phyloP scores from a whole-genome alignment of 37 sponge, comb jelly and placozoan genomes.

The Oopsacas minuta region DNA sequence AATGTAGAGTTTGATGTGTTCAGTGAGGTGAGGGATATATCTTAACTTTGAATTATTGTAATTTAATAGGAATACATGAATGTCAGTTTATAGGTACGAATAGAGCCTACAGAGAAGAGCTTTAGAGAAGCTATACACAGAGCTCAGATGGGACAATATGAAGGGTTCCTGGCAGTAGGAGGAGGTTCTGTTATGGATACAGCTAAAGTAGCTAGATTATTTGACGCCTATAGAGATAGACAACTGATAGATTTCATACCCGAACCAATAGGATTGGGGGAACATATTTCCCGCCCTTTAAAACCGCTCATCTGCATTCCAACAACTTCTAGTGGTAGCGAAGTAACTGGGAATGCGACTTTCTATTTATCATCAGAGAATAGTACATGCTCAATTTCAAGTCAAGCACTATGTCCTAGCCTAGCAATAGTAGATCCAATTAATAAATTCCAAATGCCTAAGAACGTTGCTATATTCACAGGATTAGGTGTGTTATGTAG shows the following conservation, averaged over 20 bases:
- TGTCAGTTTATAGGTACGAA: background rate
- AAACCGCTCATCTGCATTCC: slow-evolving; percentile 63
- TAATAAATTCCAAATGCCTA: slow-evolving; percentile 59
- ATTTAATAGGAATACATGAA: too few relatives aligned
- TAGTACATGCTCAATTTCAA: slow-evolving; percentile 39
- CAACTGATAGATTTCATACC: slow-evolving; percentile 71
- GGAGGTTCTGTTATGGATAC: slow-evolving; percentile 92
- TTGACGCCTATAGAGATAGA: slow-evolving; percentile 42
- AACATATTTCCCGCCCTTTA: slow-evolving; percentile 19
- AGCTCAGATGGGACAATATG: slow-evolving; percentile 31
- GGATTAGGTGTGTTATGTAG: slow-evolving; percentile 84
- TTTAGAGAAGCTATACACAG: slow-evolving; percentile 54
- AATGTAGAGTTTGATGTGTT: background rate
- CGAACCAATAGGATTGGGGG: slow-evolving; percentile 59
- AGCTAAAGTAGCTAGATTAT: slow-evolving; percentile 69
- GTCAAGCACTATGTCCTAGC: slow-evolving; percentile 47
- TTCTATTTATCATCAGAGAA: slow-evolving; percentile 62
- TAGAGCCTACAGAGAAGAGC: slow-evolving; percentile 26
- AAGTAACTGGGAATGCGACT: slow-evolving; percentile 67
- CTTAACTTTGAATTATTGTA: too few relatives aligned
- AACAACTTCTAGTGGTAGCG: slow-evolving; percentile 77
- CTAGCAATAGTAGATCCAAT: slow-evolving; percentile 62
- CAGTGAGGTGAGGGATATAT: background rate
- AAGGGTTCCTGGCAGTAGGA: slow-evolving; percentile 76
- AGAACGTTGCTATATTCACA: slow-evolving; percentile 60